Base-by-base conservation (phyloP, 2,113 vertebrate genomes). In the Cathartes aura region DNA sequence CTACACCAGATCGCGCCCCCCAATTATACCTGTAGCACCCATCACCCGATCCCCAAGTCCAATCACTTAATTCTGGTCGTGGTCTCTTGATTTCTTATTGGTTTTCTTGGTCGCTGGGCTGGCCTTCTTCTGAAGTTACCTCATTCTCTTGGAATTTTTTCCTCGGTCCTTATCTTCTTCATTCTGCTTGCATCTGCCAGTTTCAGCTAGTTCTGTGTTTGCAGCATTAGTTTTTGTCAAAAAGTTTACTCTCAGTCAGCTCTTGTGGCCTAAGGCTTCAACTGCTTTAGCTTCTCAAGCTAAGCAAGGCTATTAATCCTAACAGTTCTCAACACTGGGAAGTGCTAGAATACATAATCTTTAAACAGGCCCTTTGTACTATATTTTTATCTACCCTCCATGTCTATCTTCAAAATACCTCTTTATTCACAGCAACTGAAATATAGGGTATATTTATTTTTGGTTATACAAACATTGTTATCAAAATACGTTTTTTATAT, bases 1-100 rank as follows among this genome's bases (percentile, higher is more conserved):
- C 14, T 38, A 2, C 18, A 15, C 9, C 34, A 63, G 36, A 16
- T 9, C 5, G 0, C 6, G 7, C 1, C 5, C 6, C 10, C 9
- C 40, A 29, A 1, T 59, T 68, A 11, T 17, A 7, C 12, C 38
- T 4, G 1, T 58, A 20, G 12, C 42, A 56, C 6, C 10, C 47
- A 19, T 8, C 8, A 23, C 7, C 6, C 1, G 0, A 14, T 12
- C 12, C 16, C 20, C 17, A 67, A 8, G 18, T 22, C 12, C 9
- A 23, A 8, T 7, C 9, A 9, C 23, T 60, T 52, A 26, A 8
- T 58, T 56, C 34, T 58, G 20, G 30, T 9, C 17, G 3, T 38
- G 16, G 6, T 42, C 29, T n/a, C 36, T 55, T 36, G 23, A 32
- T 36, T 20, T 47, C 53, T 8, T 36, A 22, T 0, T 22, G 21